These are phyloP conservation scores for Ceratina calcarata DNA, from an alignment of 1,140 invertebrate genomes.

Conservation along the genomic window DNA sequence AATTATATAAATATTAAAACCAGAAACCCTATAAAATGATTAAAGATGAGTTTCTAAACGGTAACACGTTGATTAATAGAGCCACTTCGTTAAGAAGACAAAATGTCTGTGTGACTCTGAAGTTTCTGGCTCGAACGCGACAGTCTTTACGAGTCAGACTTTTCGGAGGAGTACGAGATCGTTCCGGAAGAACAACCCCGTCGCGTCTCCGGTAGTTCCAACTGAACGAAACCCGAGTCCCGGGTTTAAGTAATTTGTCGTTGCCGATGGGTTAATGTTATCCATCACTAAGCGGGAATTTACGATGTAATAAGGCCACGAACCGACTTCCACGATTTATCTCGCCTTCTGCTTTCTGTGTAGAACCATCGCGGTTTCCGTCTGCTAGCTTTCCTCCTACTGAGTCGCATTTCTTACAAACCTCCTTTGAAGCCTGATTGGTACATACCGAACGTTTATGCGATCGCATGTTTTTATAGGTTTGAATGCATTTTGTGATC, in stretches of 20 bases:
- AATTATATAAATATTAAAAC: too few species aligned
- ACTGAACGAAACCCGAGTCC: conserved; percentile 50
- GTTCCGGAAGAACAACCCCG: conserved; percentile 49
- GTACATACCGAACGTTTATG: too few species aligned
- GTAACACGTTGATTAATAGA: conserved; percentile 21
- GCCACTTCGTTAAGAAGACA: conserved; percentile 25
- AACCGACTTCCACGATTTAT: conserved; percentile 68
- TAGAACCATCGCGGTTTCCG: conserved; percentile 40
- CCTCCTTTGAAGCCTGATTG: too few species aligned
- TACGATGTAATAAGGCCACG: conserved; percentile 74
- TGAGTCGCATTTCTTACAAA: neutral
- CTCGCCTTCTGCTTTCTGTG: conserved; percentile 36
- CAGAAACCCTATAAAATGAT: too few species aligned
- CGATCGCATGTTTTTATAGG: too few species aligned
- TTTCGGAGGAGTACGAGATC: conserved; percentile 29
- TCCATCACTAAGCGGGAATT: conserved; percentile 73
- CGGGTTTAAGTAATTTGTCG: conserved; percentile 74
- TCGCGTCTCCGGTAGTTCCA: conserved; percentile 39
- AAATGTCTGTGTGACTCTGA: neutral
- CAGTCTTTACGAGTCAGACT: neutral
- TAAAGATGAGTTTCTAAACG: too few species aligned
- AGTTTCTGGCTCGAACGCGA: conserved; percentile 25
- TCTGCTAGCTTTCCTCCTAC: conserved; percentile 3
- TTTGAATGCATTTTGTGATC: too few species aligned
- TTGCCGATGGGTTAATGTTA: conserved; percentile 75